phyloP scores from a whole-genome alignment of 2,888 invertebrate species.

The Acrobasis suavella region DNA sequence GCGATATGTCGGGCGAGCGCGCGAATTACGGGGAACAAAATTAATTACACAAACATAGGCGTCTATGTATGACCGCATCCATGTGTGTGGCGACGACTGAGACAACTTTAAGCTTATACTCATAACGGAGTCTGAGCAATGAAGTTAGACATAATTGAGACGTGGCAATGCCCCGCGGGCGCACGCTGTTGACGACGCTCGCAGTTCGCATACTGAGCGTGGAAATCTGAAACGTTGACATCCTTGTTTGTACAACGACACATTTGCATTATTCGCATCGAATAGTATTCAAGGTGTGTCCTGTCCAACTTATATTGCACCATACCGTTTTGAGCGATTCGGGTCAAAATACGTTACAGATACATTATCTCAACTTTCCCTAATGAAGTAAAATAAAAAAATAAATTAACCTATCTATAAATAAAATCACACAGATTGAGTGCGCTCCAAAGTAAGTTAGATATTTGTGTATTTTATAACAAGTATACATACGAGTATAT shows the following conservation, averaged over 20 bases:
- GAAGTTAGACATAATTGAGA: conserved; percentile 75
- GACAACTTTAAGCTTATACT: conserved; percentile 54
- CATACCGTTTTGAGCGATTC: not conserved
- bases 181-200: conserved; percentile 59
- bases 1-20: conserved; percentile 41
- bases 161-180: conserved; percentile 64
- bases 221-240: conserved; percentile 27
- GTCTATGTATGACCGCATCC: conserved; percentile 28
- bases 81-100: conserved; percentile 23
- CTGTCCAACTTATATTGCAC: not conserved
- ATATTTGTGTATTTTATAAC: too few relatives aligned
- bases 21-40: conserved; percentile 47
- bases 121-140: conserved; percentile 62
- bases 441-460: too few relatives aligned
- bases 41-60: conserved; percentile 57
- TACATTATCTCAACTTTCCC: too few relatives aligned
- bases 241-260: conserved; percentile 50
- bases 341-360: not conserved
- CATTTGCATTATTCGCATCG: conserved; percentile 36
- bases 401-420: too few relatives aligned
- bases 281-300: not conserved
- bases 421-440: too few relatives aligned
- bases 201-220: conserved; percentile 63
- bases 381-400: too few relatives aligned
- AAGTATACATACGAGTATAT: too few relatives aligned